Evolutionary conservation across 2,888 invertebrate genomes (phyloP).

Genomic region (Merodon equestris): DNA sequence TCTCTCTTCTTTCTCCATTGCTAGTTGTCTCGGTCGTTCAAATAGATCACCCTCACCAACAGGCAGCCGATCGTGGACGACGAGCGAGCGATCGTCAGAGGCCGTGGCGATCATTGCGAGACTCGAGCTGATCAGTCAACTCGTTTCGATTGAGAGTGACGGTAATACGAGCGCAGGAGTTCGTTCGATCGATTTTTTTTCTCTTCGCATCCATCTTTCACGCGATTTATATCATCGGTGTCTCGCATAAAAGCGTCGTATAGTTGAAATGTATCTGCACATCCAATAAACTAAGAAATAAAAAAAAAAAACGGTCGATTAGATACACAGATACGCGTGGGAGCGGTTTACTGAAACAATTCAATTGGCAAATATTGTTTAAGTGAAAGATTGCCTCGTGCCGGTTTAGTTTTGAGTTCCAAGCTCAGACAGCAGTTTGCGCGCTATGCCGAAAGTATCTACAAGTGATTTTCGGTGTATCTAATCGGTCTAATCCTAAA

Average conservation of each 20-base stretch:
- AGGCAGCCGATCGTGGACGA: conserved; percentile 7
- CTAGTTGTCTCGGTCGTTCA: conserved; percentile 34
- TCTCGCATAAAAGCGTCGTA: background rate
- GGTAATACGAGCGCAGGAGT: conserved; percentile 38
- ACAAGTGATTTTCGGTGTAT: conserved; percentile 2
- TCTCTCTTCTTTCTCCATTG: background rate
- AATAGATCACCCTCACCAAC: conserved; percentile 55
- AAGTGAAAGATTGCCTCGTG: conserved; percentile 53
- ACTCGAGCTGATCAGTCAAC: conserved; percentile 66
- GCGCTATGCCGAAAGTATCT: too few species aligned
- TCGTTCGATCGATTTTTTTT: conserved; percentile 15
- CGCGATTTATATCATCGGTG: conserved; percentile 18
- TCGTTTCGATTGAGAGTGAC: conserved; percentile 47
- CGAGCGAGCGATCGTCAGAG: conserved; percentile 13
- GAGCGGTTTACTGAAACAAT: conserved; percentile 51
- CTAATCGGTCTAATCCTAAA: too few species aligned
- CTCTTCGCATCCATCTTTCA: background rate
- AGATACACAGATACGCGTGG: background rate
- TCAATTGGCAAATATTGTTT: conserved; percentile 40
- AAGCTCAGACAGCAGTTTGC: conserved; percentile 4
- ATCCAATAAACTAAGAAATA: conserved; percentile 12
- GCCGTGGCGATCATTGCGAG: conserved; percentile 47
- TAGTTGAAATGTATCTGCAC: conserved; percentile 11
- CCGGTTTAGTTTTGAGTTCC: conserved; percentile 25
- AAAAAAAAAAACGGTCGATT: too few species aligned